phyloP scores from a whole-genome alignment of 2,797 vertebrate species.

The Triplophysa bombifrons region DNA sequence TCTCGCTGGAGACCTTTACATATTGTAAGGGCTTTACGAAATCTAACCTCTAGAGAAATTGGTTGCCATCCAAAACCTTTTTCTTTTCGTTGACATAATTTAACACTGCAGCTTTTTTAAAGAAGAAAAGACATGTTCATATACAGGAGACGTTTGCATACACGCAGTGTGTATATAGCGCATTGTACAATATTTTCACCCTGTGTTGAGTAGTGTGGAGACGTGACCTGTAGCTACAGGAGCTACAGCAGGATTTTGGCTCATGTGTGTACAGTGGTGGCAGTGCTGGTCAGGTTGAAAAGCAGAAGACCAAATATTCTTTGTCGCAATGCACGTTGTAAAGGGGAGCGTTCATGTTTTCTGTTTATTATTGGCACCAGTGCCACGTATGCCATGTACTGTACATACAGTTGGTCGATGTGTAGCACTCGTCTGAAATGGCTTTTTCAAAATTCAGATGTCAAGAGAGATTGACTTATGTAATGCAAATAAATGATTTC shows the following conservation, averaged over 20 bases:
- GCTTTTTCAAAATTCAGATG: not conserved
- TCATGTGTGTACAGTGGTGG: constrained; percentile 59
- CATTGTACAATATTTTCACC: constrained; percentile 54
- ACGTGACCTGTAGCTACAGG: constrained; percentile 50
- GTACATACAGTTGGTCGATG: not conserved
- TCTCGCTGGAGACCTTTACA: constrained; percentile 84
- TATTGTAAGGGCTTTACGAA: constrained; percentile 87
- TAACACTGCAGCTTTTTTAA: constrained; percentile 74
- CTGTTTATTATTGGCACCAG: constrained; percentile 9
- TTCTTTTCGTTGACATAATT: constrained; percentile 76
- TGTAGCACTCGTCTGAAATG: not conserved
- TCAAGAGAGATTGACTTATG: not conserved
- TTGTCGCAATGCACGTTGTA: constrained; percentile 54
- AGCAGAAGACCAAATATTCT: constrained; percentile 70
- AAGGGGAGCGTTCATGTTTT: constrained; percentile 21
- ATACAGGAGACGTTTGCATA: constrained; percentile 67
- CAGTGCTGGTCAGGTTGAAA: constrained; percentile 60
- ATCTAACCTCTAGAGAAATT: constrained; percentile 78
- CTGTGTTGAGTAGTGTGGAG: constrained; percentile 51
- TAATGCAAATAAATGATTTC: not conserved
- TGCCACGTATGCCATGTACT: not conserved
- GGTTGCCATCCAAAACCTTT: constrained; percentile 74
- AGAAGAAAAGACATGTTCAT: constrained; percentile 63
- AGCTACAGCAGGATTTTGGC: constrained; percentile 58
- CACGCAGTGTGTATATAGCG: constrained; percentile 55